These are phyloP conservation scores for Salvelinus namaycush DNA, from an alignment of 2,113 vertebrate species.

Conservation along the genomic window DNA sequence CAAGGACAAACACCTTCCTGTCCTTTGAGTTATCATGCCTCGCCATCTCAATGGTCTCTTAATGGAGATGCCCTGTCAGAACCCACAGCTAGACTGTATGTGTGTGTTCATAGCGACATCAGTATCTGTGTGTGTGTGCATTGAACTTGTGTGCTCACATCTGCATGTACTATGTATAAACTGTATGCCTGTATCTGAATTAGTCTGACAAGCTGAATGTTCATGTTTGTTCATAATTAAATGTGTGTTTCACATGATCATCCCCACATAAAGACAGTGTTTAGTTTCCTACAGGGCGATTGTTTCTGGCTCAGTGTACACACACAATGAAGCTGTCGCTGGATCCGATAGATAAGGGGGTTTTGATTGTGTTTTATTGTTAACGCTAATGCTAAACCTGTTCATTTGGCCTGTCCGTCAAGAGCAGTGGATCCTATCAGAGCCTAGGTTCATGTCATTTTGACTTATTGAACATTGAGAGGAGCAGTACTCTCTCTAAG, in stretches of 20 bases:
- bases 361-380: not conserved
- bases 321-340: not conserved
- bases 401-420: conserved; percentile 16
- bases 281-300: not conserved
- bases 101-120: not conserved
- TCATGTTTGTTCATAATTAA: not conserved
- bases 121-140: too few species aligned
- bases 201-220: not conserved
- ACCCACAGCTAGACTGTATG: not conserved
- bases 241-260: not conserved
- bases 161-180: not conserved
- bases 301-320: not conserved
- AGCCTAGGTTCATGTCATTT: conserved; percentile 33
- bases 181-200: not conserved
- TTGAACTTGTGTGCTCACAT: not conserved
- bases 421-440: not conserved
- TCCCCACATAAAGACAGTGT: not conserved
- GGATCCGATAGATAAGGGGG: not conserved
- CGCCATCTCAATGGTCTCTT: not conserved
- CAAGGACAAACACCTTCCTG: conserved; percentile 38
- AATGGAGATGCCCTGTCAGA: not conserved
- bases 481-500: conserved; percentile 19
- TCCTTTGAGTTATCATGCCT: not conserved
- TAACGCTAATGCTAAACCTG: not conserved
- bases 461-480: conserved; percentile 47